A percentile compares a stretch with the other conserved stretches of the same genome.
These are phyloP conservation scores for Neopelma chrysocephalum DNA, from an alignment of 2,797 vertebrate species.

Conservation along the genomic window DNA sequence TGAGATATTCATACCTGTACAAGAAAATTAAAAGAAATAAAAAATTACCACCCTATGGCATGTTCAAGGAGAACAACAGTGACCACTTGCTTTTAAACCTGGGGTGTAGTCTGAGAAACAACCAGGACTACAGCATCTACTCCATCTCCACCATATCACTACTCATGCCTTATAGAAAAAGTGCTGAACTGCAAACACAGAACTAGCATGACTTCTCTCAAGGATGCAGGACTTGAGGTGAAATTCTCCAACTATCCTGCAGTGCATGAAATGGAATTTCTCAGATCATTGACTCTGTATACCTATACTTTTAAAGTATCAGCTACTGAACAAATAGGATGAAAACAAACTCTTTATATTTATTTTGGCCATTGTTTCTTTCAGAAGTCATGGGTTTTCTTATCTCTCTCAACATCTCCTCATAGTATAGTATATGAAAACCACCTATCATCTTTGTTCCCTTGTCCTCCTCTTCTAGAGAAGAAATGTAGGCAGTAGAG, in stretches of 20 bases:
- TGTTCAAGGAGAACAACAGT: background rate
- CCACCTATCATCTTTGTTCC: background rate
- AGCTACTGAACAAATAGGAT: background rate
- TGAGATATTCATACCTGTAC: background rate
- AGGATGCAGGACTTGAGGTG: background rate
- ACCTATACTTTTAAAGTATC: background rate
- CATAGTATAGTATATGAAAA: background rate
- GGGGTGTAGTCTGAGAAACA: background rate
- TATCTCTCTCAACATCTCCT: background rate
- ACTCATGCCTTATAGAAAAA: background rate
- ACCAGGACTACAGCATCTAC: background rate
- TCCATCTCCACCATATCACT: background rate
- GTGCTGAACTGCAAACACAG: background rate
- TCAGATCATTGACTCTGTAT: background rate
- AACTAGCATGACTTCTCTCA: background rate
- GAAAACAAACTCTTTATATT: background rate
- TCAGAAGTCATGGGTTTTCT: background rate
- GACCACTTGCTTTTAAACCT: background rate
- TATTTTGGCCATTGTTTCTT: background rate
- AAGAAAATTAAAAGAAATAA: background rate
- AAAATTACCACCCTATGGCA: background rate
- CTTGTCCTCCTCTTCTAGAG: background rate
- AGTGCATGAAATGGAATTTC: background rate
- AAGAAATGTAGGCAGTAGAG: background rate
- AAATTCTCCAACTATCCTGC: background rate